A percentile compares a stretch with the other conserved stretches of the same genome.
Evolutionary conservation across 1,140 invertebrate species (phyloP).

Genomic region (Drosophila orosa): DNA sequence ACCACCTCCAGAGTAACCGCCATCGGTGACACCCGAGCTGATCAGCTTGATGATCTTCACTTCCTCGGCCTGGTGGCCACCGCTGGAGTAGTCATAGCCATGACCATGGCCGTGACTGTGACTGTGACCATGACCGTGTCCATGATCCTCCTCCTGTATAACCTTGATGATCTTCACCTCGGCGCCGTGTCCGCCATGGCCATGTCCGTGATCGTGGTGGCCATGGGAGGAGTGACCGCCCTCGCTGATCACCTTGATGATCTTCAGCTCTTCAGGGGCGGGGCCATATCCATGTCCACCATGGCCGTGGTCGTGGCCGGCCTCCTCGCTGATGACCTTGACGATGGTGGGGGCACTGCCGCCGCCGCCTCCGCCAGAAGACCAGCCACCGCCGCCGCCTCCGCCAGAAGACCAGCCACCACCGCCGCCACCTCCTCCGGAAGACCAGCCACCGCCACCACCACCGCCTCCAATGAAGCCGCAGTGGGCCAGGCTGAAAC

Average conservation of each 20-base stretch:
- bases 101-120: slow-evolving; percentile 22
- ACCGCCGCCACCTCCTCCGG: background rate
- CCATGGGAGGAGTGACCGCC: slow-evolving; percentile 35
- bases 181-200: slow-evolving; percentile 32
- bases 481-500: slow-evolving; percentile 23
- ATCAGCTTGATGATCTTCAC: slow-evolving; percentile 55
- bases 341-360: slow-evolving; percentile 51
- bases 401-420: slow-evolving; percentile 25
- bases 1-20: slow-evolving; percentile 22
- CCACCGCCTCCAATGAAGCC: slow-evolving; percentile 37
- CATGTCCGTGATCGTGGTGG: slow-evolving; percentile 35
- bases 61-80: slow-evolving; percentile 22
- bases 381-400: slow-evolving; percentile 43
- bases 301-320: slow-evolving; percentile 35
- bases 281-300: slow-evolving; percentile 41
- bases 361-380: slow-evolving; percentile 25
- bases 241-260: slow-evolving; percentile 60
- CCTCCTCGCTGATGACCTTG: slow-evolving; percentile 58
- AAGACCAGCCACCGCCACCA: slow-evolving; percentile 8
- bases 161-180: slow-evolving; percentile 65
- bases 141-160: slow-evolving; percentile 48
- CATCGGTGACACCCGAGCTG: slow-evolving; percentile 38
- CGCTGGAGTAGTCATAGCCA: slow-evolving; percentile 23
- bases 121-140: slow-evolving; percentile 10
- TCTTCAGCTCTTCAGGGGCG: slow-evolving; percentile 45